These are phyloP conservation scores for Lates calcarifer DNA, from an alignment of 2,113 vertebrate species.

Conservation along the genomic window DNA sequence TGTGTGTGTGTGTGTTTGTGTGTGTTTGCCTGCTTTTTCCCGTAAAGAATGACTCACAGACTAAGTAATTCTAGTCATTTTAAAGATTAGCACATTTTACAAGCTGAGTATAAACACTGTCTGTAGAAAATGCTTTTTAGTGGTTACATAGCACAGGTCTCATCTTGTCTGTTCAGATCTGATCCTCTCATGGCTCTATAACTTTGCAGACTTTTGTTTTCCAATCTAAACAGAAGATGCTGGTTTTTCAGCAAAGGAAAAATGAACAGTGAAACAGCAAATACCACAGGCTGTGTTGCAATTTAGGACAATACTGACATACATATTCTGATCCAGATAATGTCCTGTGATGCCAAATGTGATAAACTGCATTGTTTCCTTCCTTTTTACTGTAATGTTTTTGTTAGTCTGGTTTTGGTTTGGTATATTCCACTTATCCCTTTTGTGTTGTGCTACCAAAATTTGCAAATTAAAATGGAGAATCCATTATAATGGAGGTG, in stretches of 20 bases:
- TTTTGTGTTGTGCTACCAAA: neutral
- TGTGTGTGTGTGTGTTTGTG: slow-evolving; percentile 17
- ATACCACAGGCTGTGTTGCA: neutral
- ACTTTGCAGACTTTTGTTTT: slow-evolving; percentile 4
- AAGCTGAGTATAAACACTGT: slow-evolving; percentile 31
- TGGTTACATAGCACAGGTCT: slow-evolving; percentile 19
- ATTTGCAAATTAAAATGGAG: neutral
- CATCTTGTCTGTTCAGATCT: slow-evolving; percentile 25
- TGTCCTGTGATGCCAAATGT: neutral
- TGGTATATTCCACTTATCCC: neutral
- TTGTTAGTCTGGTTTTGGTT: neutral
- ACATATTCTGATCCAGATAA: neutral
- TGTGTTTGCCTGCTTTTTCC: slow-evolving; percentile 43
- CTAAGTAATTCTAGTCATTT: slow-evolving; percentile 34
- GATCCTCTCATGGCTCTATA: neutral
- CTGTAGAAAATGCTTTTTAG: slow-evolving; percentile 21
- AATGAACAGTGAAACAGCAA: neutral
- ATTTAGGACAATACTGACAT: no score
- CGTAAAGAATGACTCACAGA: slow-evolving; percentile 69
- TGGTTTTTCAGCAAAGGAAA: neutral
- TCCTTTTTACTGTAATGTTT: neutral
- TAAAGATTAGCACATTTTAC: slow-evolving; percentile 57
- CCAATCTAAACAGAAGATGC: neutral
- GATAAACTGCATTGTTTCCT: neutral
- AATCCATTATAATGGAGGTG: neutral